Evolutionary conservation across 2,888 invertebrate species (phyloP).

Genomic region (Oligia latruncula): DNA sequence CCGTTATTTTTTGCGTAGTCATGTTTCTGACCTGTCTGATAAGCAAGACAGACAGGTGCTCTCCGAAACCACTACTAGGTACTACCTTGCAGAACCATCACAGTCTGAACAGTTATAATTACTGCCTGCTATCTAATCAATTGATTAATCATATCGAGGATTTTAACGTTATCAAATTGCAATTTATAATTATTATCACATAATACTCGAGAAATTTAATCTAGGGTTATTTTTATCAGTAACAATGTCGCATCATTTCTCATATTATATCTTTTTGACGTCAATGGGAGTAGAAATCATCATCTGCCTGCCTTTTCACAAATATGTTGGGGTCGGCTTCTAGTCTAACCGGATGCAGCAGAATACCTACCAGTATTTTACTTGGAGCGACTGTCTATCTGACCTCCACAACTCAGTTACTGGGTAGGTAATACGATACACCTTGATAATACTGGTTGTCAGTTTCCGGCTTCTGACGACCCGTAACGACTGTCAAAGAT

Average conservation of each 20-base stretch:
- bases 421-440: background rate
- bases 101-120: background rate
- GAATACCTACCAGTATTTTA: too few species aligned
- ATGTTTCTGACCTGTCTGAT: too few species aligned
- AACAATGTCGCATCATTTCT: background rate
- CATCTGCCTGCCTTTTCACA: background rate
- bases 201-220: conserved; percentile 20
- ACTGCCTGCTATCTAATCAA: background rate
- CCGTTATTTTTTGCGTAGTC: too few species aligned
- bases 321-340: too few species aligned
- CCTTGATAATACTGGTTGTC: background rate
- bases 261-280: background rate
- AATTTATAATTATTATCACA: conserved; percentile 16
- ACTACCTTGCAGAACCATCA: background rate
- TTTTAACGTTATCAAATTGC: conserved; percentile 9
- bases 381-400: background rate
- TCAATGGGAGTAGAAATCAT: background rate
- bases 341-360: too few species aligned
- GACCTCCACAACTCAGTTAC: background rate
- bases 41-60: too few species aligned
- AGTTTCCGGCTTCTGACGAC: background rate
- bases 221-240: conserved; percentile 1
- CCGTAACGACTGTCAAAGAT: background rate
- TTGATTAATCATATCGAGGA: conserved; percentile 14
- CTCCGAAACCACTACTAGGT: too few species aligned